Percentiles rank a stretch among this genome's conserved stretches.
phyloP scores from a whole-genome alignment of 2,888 invertebrate genomes.

The Euproctis similis region DNA sequence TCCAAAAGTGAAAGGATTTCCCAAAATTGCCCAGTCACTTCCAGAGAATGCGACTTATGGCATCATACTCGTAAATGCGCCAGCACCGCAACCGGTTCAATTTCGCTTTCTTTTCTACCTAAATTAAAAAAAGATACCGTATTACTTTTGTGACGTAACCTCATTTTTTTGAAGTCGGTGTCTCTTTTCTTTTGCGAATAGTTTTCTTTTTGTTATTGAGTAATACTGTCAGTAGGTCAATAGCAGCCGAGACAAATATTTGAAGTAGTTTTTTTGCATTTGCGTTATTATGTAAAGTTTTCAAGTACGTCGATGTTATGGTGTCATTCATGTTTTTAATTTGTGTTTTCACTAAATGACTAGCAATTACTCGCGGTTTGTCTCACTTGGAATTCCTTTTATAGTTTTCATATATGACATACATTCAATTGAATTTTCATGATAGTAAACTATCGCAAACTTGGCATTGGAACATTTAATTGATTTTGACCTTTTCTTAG shows the following conservation, averaged over 20 bases:
- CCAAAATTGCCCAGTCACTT: conserved; percentile 10
- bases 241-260: conserved; percentile 27
- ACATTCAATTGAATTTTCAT: no score
- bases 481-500: no score
- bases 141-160: conserved; percentile 33
- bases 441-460: no score
- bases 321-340: no score
- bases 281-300: conserved; percentile 4
- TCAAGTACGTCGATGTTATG: conserved; percentile 2
- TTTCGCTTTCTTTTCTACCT: conserved; percentile 26
- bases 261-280: no score
- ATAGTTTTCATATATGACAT: no score
- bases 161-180: conserved; percentile 11
- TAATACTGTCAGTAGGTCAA: conserved; percentile 31
- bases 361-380: no score
- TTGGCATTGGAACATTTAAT: no score
- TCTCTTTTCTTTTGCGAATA: conserved; percentile 2
- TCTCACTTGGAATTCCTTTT: no score
- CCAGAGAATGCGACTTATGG: conserved; percentile 11
- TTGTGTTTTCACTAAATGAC: no score
- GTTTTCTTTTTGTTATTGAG: conserved; percentile 8
- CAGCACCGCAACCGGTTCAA: conserved; percentile 13
- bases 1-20: conserved; percentile 25
- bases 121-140: conserved; percentile 11
- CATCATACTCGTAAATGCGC: conserved; percentile 8